phyloP scores from a whole-genome alignment of 92 coral and sea anemone species.

The Paramuricea clavata region DNA sequence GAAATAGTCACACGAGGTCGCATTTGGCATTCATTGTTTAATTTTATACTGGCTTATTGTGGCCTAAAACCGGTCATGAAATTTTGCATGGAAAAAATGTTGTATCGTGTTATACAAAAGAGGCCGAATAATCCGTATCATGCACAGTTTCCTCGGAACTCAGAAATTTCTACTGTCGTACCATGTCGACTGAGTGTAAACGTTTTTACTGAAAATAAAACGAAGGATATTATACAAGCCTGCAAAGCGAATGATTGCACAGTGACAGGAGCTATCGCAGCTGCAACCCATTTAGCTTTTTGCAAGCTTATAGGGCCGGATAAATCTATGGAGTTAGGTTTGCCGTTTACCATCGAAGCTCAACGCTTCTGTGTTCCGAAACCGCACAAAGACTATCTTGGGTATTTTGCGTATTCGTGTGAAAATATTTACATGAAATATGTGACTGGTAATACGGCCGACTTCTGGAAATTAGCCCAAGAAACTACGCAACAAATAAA shows the following conservation, averaged over 20 bases:
- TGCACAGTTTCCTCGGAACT: constrained; percentile 10
- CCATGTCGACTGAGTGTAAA: background rate
- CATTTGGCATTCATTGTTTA: background rate
- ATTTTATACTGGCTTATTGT: background rate
- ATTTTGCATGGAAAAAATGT: background rate
- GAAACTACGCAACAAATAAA: background rate
- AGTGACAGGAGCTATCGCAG: constrained; percentile 9
- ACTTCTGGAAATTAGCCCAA: constrained; percentile 27
- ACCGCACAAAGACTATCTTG: constrained; percentile 17
- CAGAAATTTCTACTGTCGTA: background rate
- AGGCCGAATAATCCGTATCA: background rate
- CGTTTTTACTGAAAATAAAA: constrained; percentile 3
- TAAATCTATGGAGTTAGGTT: too few species aligned
- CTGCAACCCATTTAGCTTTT: constrained; percentile 28
- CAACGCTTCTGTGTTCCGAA: constrained; percentile 8
- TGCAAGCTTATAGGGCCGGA: constrained; percentile 20
- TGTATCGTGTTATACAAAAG: background rate
- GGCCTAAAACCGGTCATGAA: background rate
- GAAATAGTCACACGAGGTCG: background rate
- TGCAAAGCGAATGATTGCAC: constrained; percentile 13
- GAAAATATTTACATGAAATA: background rate
- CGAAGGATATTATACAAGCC: background rate
- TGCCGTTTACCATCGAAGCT: background rate
- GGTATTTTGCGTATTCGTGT: background rate
- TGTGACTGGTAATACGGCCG: background rate